Percentiles rank a stretch among this genome's conserved stretches.
phyloP scores from a whole-genome alignment of 2,888 invertebrate species.

The Coleophora deauratella region DNA sequence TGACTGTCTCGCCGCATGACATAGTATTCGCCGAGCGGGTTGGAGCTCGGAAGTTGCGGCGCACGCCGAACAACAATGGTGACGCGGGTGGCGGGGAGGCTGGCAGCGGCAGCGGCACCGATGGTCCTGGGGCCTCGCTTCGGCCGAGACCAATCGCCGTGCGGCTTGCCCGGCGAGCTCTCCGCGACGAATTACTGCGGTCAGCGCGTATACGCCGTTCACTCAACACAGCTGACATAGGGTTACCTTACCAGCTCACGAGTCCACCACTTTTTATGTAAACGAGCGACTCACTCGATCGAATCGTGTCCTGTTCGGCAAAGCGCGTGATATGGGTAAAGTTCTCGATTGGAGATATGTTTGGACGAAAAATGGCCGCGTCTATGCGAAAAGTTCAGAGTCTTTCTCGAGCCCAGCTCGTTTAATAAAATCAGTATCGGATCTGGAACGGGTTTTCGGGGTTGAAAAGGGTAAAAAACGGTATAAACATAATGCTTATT shows the following conservation, averaged over 20 bases:
- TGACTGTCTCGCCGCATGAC: conserved; percentile 8
- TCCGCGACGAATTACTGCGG: conserved; percentile 11
- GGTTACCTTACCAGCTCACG: conserved; percentile 4
- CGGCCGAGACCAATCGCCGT: conserved; percentile 11
- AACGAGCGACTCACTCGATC: conserved; percentile 6
- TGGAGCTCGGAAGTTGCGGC: conserved; percentile 2
- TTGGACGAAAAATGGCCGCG: too few species aligned
- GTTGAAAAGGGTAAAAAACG: too few species aligned
- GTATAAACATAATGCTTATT: too few species aligned
- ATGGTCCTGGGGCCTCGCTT: neutral
- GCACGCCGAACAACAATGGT: too few species aligned
- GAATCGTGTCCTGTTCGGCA: conserved; percentile 5
- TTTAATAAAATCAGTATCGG: neutral
- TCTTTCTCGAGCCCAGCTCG: neutral
- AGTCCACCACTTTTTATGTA: neutral
- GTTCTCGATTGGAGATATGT: conserved; percentile 3
- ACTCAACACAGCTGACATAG: conserved; percentile 7
- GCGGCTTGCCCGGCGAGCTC: conserved; percentile 9
- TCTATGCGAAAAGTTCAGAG: neutral
- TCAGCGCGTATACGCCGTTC: conserved; percentile 11
- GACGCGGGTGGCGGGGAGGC: neutral
- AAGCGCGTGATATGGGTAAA: conserved; percentile 1
- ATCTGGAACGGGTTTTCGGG: neutral
- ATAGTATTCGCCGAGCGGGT: conserved; percentile 10
- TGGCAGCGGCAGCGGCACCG: neutral